A percentile compares a stretch with the other conserved stretches of the same genome.
These are phyloP conservation scores for Mormyrus hasselquistii DNA, from an alignment of 2,797 vertebrate genomes.

Conservation along the genomic window DNA sequence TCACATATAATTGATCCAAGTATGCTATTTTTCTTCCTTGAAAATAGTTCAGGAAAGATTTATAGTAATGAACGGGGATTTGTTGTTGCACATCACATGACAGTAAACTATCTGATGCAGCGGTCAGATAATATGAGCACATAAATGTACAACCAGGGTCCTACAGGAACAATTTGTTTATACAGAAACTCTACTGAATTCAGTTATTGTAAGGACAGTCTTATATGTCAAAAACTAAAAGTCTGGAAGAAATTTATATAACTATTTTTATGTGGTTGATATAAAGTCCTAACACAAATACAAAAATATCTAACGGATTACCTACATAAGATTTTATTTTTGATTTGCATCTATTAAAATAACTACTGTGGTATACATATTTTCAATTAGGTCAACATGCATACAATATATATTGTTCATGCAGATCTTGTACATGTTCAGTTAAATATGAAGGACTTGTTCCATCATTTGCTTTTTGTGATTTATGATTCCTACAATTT, in stretches of 20 bases:
- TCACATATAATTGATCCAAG: slow-evolving; percentile 47
- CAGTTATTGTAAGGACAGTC: slow-evolving; percentile 7
- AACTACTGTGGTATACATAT: slow-evolving; percentile 27
- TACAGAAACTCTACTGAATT: not conserved
- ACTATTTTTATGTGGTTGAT: not conserved
- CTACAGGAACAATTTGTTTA: slow-evolving; percentile 4
- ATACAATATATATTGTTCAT: not conserved
- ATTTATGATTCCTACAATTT: not conserved
- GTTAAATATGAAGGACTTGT: not conserved
- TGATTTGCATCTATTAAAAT: slow-evolving; percentile 40
- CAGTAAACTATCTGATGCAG: not conserved
- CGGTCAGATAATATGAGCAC: not conserved
- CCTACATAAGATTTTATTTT: slow-evolving; percentile 38
- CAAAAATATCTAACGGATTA: not conserved
- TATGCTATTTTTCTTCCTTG: not conserved
- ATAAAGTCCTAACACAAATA: not conserved
- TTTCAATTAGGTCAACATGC: slow-evolving; percentile 36
- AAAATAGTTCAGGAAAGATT: not conserved
- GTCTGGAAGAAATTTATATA: not conserved
- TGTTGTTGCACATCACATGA: not conserved
- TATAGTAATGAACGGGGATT: not conserved
- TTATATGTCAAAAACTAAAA: not conserved
- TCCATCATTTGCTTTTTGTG: not conserved
- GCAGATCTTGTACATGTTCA: slow-evolving; percentile 1
- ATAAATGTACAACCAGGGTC: not conserved